phyloP scores from a whole-genome alignment of 2,113 vertebrate genomes.

The Amia ocellicauda region DNA sequence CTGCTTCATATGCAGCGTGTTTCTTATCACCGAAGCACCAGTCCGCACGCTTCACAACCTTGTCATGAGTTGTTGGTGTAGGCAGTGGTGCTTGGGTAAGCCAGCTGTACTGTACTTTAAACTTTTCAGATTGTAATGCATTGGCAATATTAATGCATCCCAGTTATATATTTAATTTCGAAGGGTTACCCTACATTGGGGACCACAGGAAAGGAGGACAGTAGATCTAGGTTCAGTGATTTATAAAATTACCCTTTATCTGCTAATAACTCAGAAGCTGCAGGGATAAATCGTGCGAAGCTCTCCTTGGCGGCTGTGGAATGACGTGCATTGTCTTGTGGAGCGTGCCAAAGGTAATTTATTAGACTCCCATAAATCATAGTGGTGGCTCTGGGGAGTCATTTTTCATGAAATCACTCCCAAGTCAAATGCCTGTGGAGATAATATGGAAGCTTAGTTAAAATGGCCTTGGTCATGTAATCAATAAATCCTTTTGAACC shows the following conservation, averaged over 20 bases:
- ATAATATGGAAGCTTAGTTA: constrained; percentile 10
- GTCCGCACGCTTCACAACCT: too few relatives aligned
- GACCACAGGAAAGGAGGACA: neutral
- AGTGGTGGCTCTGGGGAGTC: neutral
- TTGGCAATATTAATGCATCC: too few relatives aligned
- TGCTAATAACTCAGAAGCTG: constrained; percentile 16
- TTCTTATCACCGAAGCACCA: too few relatives aligned
- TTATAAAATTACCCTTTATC: constrained; percentile 12
- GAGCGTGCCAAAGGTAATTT: constrained; percentile 6
- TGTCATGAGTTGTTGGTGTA: too few relatives aligned
- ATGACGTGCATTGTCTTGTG: neutral
- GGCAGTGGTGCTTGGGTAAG: too few relatives aligned
- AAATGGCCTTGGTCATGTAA: neutral
- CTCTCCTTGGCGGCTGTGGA: neutral
- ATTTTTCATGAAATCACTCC: constrained; percentile 7
- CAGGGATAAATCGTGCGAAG: neutral
- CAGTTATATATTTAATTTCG: too few relatives aligned
- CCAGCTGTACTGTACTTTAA: too few relatives aligned
- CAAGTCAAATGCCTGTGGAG: constrained; percentile 1
- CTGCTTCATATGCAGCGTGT: too few relatives aligned
- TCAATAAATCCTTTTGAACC: neutral
- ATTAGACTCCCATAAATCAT: constrained; percentile 7
- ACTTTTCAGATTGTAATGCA: too few relatives aligned
- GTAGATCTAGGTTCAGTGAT: constrained; percentile 4
- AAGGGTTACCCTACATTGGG: too few relatives aligned